phyloP scores from a whole-genome alignment of 2,113 vertebrate species.

The Malurus alboscapulatus region DNA sequence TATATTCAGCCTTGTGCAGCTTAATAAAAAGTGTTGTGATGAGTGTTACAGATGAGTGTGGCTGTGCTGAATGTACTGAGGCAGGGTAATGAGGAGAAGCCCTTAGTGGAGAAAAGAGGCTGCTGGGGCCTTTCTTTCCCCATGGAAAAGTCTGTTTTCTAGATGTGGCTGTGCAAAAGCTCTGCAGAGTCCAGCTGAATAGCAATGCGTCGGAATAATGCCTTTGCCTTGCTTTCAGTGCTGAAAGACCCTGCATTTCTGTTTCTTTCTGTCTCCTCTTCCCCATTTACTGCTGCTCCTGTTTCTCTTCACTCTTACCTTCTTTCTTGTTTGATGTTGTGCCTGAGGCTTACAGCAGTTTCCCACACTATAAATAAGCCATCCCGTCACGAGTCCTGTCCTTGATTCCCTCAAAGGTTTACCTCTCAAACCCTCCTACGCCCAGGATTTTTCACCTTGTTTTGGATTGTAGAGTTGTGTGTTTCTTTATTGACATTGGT shows the following conservation, averaged over 20 bases:
- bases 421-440: not conserved
- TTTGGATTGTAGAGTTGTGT: not conserved
- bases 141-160: slow-evolving; percentile 2
- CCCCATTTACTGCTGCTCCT: slow-evolving; percentile 47
- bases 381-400: not conserved
- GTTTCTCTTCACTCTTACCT: slow-evolving; percentile 32
- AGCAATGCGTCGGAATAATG: not conserved
- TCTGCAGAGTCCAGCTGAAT: slow-evolving; percentile 24
- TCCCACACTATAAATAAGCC: slow-evolving; percentile 43
- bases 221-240: not conserved
- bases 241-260: slow-evolving; percentile 15
- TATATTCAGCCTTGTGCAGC: not conserved
- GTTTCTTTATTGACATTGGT: not conserved
- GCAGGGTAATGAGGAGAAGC: slow-evolving; percentile 15
- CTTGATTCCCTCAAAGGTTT: slow-evolving; percentile 14
- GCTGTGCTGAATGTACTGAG: not conserved
- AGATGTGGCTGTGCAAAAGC: not conserved
- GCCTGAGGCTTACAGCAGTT: slow-evolving; percentile 39
- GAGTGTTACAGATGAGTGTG: not conserved
- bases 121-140: slow-evolving; percentile 20
- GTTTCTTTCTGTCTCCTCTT: slow-evolving; percentile 30
- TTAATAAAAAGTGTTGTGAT: slow-evolving; percentile 45
- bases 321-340: slow-evolving; percentile 52
- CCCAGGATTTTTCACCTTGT: not conserved
- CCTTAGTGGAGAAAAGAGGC: not conserved